These are phyloP conservation scores for Tachysurus fulvidraco DNA, from an alignment of 2,113 vertebrate genomes.

Conservation along the genomic window DNA sequence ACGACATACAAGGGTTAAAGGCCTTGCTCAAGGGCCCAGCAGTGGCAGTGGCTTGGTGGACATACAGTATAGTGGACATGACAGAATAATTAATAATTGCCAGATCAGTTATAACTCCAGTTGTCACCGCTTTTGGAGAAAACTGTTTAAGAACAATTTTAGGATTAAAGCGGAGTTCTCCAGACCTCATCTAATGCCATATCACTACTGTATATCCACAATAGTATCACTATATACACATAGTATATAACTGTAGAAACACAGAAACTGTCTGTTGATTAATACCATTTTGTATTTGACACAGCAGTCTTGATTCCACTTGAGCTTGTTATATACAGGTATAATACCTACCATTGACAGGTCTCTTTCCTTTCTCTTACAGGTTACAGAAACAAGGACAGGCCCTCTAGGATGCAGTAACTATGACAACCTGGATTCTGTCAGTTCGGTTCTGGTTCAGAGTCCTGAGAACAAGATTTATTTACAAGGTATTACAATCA, in stretches of 20 bases:
- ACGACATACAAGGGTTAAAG: too few relatives aligned
- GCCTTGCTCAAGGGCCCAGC: too few relatives aligned
- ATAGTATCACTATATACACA: background rate
- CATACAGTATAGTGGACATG: too few relatives aligned
- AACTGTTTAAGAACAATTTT: background rate
- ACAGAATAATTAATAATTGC: background rate
- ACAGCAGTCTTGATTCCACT: conserved; percentile 31
- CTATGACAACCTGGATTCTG: conserved; percentile 86
- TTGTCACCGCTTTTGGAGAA: background rate
- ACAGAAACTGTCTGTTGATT: background rate
- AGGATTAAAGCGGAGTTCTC: background rate
- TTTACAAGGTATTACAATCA: conserved; percentile 79
- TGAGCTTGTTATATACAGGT: conserved; percentile 44
- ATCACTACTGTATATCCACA: background rate
- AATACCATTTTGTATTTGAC: conserved; percentile 51
- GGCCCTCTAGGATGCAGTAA: conserved; percentile 84
- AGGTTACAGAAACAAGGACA: conserved; percentile 84
- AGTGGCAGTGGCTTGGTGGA: too few relatives aligned
- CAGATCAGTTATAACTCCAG: background rate
- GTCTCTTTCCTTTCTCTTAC: conserved; percentile 54
- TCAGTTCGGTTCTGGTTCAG: conserved; percentile 84
- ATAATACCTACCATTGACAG: conserved; percentile 56
- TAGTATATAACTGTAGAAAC: background rate
- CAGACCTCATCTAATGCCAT: background rate
- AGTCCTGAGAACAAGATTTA: conserved; percentile 85